phyloP scores from a whole-genome alignment of 2,888 invertebrate species.

The Tyria jacobaeae region DNA sequence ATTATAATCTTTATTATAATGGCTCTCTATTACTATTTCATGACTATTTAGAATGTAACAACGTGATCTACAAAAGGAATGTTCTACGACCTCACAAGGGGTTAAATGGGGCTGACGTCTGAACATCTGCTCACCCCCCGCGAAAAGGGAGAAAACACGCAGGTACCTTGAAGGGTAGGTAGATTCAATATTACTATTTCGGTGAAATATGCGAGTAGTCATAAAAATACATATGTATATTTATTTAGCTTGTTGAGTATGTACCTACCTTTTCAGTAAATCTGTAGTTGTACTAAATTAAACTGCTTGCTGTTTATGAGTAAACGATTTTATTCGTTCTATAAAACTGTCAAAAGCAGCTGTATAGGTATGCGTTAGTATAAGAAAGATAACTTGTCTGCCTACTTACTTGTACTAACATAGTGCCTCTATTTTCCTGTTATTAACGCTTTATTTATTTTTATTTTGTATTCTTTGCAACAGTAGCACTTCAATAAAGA shows the following conservation, averaged over 20 bases:
- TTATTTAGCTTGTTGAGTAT: background rate
- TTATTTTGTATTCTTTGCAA: background rate
- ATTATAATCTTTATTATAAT: conserved; percentile 17
- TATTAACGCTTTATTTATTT: no score
- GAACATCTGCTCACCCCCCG: conserved; percentile 23
- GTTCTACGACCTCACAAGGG: conserved; percentile 18
- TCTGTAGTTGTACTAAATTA: no score
- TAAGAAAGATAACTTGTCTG: no score
- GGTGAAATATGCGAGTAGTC: background rate
- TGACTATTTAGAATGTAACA: conserved; percentile 21
- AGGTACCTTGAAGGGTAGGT: conserved; percentile 17
- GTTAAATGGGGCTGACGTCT: conserved; percentile 19
- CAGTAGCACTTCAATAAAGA: background rate
- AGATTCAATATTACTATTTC: conserved; percentile 20
- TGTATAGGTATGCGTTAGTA: no score
- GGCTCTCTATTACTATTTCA: conserved; percentile 13
- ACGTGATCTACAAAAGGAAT: conserved; percentile 19
- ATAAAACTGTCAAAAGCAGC: no score
- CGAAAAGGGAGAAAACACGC: conserved; percentile 13
- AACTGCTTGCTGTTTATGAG: no score
- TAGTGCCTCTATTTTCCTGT: no score
- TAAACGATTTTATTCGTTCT: no score
- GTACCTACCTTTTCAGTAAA: no score
- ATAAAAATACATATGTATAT: conserved; percentile 7
- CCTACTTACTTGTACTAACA: no score